These are phyloP conservation scores for Philopotamus ludificatus DNA, from an alignment of 1,140 invertebrate genomes.

Conservation along the genomic window DNA sequence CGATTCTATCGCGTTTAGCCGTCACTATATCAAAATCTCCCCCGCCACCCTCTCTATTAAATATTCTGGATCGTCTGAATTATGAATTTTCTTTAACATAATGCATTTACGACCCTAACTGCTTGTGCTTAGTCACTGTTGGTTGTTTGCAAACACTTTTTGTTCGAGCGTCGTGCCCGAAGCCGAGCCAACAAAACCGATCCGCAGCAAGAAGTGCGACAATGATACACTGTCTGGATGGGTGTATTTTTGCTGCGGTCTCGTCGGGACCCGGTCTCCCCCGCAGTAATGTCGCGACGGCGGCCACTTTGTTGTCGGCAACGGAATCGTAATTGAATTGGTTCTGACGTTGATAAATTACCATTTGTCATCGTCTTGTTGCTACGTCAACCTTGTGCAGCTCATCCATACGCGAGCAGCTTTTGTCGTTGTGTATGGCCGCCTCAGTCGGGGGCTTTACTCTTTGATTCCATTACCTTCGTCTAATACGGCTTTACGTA, in stretches of 20 bases:
- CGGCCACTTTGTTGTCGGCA: slow-evolving; percentile 39
- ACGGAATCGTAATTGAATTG: slow-evolving; percentile 42
- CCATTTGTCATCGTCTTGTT: slow-evolving; percentile 41
- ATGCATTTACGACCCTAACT: too few relatives aligned
- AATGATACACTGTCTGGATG: slow-evolving; percentile 13
- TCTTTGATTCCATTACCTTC: neutral
- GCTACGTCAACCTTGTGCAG: neutral
- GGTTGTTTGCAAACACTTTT: too few relatives aligned
- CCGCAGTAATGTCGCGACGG: slow-evolving; percentile 11
- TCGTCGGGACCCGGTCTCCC: slow-evolving; percentile 13
- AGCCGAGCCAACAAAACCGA: too few relatives aligned
- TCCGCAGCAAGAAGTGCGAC: neutral
- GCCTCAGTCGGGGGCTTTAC: neutral
- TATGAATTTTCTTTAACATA: too few relatives aligned
- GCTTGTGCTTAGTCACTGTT: too few relatives aligned
- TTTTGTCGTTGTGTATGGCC: neutral
- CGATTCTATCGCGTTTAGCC: too few relatives aligned
- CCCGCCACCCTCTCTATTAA: too few relatives aligned
- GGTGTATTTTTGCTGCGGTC: neutral
- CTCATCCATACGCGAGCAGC: neutral
- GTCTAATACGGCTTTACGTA: neutral
- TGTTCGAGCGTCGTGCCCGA: too few relatives aligned
- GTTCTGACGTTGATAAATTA: slow-evolving; percentile 42
- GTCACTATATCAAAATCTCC: too few relatives aligned
- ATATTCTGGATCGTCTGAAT: too few relatives aligned